Percentiles rank a stretch among this genome's conserved stretches.
phyloP scores from a whole-genome alignment of 2,797 vertebrate species.

The Pithecia hirsuta region DNA sequence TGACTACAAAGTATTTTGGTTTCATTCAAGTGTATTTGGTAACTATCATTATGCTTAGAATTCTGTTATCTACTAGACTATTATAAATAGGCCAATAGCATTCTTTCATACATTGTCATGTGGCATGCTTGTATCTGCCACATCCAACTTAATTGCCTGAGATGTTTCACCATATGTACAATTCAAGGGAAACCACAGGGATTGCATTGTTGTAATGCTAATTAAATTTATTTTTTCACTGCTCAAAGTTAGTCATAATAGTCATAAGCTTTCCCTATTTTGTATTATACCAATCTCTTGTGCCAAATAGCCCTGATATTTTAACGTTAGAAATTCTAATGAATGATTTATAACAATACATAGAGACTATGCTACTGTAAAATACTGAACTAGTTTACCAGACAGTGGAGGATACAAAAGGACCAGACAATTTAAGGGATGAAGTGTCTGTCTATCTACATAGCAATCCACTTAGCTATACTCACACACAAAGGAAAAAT shows the following conservation, averaged over 20 bases:
- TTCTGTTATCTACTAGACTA: not conserved
- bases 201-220: constrained; percentile 6
- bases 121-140: not conserved
- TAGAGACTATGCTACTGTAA: not conserved
- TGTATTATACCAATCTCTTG: not conserved
- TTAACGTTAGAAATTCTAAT: not conserved
- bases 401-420: not conserved
- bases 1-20: not conserved
- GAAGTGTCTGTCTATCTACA: not conserved
- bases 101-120: not conserved
- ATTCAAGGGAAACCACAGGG: not conserved
- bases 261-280: not conserved
- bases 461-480: not conserved
- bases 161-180: not conserved
- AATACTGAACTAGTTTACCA: not conserved
- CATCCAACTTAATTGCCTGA: not conserved
- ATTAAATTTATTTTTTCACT: constrained; percentile 38
- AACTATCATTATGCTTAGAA: not conserved
- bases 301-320: not conserved
- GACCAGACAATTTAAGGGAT: not conserved
- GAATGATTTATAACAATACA: not conserved
- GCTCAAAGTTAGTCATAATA: not conserved
- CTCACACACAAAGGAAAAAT: not conserved
- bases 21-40: not conserved
- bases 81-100: not conserved